Evolutionary conservation across 2,888 invertebrate genomes (phyloP).

Genomic region (Copidosoma aretas): DNA sequence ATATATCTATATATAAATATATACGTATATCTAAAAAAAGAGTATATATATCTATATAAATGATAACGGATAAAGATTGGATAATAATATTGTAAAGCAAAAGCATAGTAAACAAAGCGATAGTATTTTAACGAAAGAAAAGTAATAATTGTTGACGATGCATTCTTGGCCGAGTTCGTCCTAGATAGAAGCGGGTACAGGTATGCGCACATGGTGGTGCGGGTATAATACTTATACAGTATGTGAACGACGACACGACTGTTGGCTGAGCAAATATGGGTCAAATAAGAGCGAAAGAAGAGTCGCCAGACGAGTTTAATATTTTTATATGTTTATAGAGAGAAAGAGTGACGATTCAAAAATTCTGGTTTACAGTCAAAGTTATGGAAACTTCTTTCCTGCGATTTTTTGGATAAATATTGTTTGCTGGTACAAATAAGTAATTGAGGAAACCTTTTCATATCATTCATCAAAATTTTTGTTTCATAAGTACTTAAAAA

Average conservation of each 20-base stretch:
- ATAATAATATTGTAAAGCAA: conserved; percentile 11
- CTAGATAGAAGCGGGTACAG: too few species aligned
- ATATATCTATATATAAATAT: conserved; percentile 59
- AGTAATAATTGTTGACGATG: conserved; percentile 22
- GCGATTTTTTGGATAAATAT: neutral
- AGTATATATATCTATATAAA: conserved; percentile 20
- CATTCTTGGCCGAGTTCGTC: too few species aligned
- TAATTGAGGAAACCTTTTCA: neutral
- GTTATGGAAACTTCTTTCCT: neutral
- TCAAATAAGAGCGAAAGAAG: conserved; percentile 7
- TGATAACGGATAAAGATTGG: conserved; percentile 16
- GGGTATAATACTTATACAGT: too few species aligned
- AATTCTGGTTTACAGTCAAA: neutral
- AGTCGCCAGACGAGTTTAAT: conserved; percentile 29
- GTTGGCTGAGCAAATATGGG: conserved; percentile 15
- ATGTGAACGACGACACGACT: too few species aligned
- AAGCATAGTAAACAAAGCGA: conserved; percentile 2
- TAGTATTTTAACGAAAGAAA: conserved; percentile 1
- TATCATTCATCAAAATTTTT: neutral
- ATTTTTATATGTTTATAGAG: conserved; percentile 13
- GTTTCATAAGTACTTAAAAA: too few species aligned
- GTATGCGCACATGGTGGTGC: too few species aligned
- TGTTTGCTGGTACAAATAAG: neutral
- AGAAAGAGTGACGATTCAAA: neutral
- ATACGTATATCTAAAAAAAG: conserved; percentile 50